A percentile compares a stretch with the other conserved stretches of the same genome.
Conservation (phyloP, 92 coral and sea anemone species). For the Epizoanthus scotinus region DNA sequence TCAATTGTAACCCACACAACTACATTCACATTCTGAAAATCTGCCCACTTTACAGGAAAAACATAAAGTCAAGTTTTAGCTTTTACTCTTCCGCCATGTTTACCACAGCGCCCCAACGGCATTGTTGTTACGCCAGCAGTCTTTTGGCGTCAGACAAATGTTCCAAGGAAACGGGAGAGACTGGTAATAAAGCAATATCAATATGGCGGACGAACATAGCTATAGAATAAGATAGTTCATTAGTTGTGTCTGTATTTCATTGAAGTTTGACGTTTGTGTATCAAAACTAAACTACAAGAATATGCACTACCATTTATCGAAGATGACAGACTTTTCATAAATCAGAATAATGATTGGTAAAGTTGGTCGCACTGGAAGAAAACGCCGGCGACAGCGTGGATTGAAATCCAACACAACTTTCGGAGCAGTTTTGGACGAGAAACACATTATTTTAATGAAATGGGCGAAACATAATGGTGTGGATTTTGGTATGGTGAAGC, state of each 20-base stretch:
- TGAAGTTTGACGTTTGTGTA: too few relatives aligned
- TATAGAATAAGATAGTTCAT: too few relatives aligned
- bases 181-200: constrained; percentile 16
- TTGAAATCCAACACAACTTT: not conserved
- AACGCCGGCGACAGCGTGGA: not conserved
- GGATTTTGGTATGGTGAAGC: constrained; percentile 62
- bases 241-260: too few relatives aligned
- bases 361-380: constrained; percentile 37
- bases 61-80: too few relatives aligned
- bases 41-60: not conserved
- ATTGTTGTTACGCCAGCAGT: constrained; percentile 12
- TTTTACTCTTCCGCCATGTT: constrained; percentile 19
- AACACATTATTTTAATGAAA: constrained; percentile 69
- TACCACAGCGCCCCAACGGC: constrained; percentile 16
- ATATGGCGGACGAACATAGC: not conserved
- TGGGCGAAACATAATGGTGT: constrained; percentile 93
- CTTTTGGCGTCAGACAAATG: not conserved
- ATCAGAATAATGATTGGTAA: not conserved
- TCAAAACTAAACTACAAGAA: too few relatives aligned
- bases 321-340: not conserved
- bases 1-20: not conserved
- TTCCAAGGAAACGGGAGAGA: constrained; percentile 5
- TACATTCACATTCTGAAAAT: not conserved
- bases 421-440: constrained; percentile 41
- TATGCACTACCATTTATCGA: too few relatives aligned